phyloP scores from a whole-genome alignment of 1,140 invertebrate species.

The Popillia japonica region DNA sequence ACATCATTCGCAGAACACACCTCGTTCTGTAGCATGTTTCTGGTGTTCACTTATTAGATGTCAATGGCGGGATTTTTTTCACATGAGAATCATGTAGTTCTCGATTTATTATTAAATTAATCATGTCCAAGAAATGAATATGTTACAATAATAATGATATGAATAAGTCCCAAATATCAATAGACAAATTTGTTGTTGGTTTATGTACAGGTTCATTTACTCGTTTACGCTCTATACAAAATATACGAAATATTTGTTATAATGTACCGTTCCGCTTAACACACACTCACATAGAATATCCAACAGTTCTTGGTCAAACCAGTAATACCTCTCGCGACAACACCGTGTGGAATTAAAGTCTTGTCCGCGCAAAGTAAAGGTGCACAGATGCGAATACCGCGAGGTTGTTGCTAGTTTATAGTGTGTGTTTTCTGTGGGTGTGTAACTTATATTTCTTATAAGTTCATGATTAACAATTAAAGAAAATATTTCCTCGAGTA shows the following conservation, averaged over 20 bases:
- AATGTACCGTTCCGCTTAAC: slow-evolving; percentile 27
- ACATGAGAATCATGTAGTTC: not conserved
- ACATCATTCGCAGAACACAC: not conserved
- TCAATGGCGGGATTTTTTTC: not conserved
- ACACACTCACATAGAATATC: slow-evolving; percentile 20
- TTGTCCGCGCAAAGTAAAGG: slow-evolving; percentile 32
- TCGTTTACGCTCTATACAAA: slow-evolving; percentile 18
- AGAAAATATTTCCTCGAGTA: not conserved
- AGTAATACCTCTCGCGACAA: slow-evolving; percentile 33
- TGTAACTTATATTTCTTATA: not conserved
- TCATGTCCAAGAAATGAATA: not conserved
- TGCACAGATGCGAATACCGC: slow-evolving; percentile 32
- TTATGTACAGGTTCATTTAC: not conserved
- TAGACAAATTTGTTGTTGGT: not conserved
- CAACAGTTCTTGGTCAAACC: slow-evolving; percentile 27
- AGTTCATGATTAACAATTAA: slow-evolving; percentile 8
- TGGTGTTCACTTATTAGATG: not conserved
- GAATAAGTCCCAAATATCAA: not conserved
- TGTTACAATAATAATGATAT: not conserved
- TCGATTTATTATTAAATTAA: not conserved
- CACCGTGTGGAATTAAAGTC: slow-evolving; percentile 29
- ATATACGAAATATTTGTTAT: slow-evolving; percentile 10
- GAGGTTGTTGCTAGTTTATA: slow-evolving; percentile 22
- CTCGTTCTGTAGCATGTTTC: not conserved
- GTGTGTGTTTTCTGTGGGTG: slow-evolving; percentile 8